A percentile compares a stretch with the other conserved stretches of the same genome.
phyloP scores from a whole-genome alignment of 2,113 vertebrate species.

The Corvus moneduloides region DNA sequence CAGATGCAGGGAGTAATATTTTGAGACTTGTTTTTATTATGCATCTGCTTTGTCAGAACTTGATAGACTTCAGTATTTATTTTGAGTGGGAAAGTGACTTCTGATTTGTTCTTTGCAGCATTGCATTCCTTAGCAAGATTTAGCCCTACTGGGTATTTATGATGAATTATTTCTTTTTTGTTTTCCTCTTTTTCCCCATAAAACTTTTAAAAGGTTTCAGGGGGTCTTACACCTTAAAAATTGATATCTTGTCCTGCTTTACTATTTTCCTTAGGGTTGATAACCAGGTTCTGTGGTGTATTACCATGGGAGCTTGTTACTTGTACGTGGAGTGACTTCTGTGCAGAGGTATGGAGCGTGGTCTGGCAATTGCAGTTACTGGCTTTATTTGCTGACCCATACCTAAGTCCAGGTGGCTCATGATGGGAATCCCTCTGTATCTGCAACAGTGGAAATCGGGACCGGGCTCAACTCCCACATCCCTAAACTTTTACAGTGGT shows the following conservation, averaged over 20 bases:
- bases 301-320: constrained; percentile 60
- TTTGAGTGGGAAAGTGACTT: background rate
- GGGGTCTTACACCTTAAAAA: constrained; percentile 5
- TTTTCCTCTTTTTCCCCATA: background rate
- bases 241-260: constrained; percentile 48
- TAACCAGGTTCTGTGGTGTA: constrained; percentile 65
- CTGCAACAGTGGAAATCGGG: background rate
- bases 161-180: background rate
- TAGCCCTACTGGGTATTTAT: background rate
- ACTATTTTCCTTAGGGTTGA: constrained; percentile 56
- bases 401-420: background rate
- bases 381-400: constrained; percentile 55
- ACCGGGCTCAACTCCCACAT: background rate
- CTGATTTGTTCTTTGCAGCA: background rate
- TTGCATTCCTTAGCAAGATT: background rate
- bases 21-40: background rate
- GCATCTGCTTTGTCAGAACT: background rate
- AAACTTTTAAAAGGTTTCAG: background rate
- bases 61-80: background rate
- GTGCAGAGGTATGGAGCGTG: constrained; percentile 52
- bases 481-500: background rate
- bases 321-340: constrained; percentile 53
- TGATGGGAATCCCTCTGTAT: background rate
- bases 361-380: constrained; percentile 46
- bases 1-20: background rate